Evolutionary conservation across 1,140 invertebrate species (phyloP), one percentile per base, ranked within the genome.

Genomic region (Probaryconus sp.): DNA sequence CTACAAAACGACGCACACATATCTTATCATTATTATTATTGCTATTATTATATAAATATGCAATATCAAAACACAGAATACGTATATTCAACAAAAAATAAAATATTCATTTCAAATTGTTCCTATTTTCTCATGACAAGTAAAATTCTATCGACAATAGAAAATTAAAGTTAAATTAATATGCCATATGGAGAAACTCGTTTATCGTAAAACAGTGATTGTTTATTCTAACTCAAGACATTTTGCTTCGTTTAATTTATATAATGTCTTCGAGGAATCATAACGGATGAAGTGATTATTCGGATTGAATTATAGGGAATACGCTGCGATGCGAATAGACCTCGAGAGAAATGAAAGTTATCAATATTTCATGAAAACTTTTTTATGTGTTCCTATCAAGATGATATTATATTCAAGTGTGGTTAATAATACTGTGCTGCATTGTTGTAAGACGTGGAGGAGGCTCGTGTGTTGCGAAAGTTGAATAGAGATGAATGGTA

Each of bases 181-280:
- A n/a, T n/a, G n/a, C n/a, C n/a, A n/a, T n/a, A n/a, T n/a, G n/a
- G n/a, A n/a, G n/a, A n/a, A n/a, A n/a, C n/a, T n/a, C n/a, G n/a
- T n/a, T n/a, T n/a, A n/a, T n/a, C n/a, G n/a, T n/a, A n/a, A n/a
- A n/a, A n/a, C n/a, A n/a, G n/a, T n/a, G n/a, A n/a, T n/a, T n/a
- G n/a, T n/a, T n/a, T n/a, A n/a, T n/a, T n/a, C n/a, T n/a, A n/a
- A n/a, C n/a, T n/a, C n/a, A n/a, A n/a, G n/a, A n/a, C n/a, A 47
- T 47, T 65, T 53, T 47, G 47, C 37, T 35, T 6, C 24, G 4
- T 10, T 24, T 11, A 31, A 56, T 65, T 55, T 67, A 13, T 48
- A 38, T 14, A 31, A 11, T 3, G 9, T 6, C 10, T 65, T 45
- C 7, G 31, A 35, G 21, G 21, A 16, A 43, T 65, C 5, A 14